Evolutionary conservation across 2,113 vertebrate species (phyloP).

Genomic region (Corydoras sp.): DNA sequence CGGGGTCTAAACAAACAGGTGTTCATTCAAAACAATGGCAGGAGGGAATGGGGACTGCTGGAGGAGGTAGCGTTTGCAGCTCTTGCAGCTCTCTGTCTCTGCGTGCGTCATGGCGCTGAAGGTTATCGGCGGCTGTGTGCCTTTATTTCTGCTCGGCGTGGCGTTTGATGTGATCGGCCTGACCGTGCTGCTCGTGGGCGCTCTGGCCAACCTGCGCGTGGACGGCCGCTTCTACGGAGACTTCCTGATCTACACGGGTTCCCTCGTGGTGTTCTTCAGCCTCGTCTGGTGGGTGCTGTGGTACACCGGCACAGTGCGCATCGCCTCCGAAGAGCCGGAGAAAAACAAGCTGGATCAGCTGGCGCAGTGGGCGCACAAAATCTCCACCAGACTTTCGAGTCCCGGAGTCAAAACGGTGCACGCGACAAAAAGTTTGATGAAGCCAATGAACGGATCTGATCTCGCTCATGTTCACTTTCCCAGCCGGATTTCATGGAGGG

Average conservation of each 20-base stretch:
- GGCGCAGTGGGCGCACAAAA: conserved; percentile 59
- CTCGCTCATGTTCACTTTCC: conserved; percentile 5
- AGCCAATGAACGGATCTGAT: conserved; percentile 29
- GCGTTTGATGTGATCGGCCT: conserved; percentile 54
- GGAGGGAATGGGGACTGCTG: too few relatives aligned
- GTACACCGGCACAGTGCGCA: conserved; percentile 63
- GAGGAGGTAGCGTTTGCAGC: too few relatives aligned
- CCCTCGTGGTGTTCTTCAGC: conserved; percentile 62
- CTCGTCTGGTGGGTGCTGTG: conserved; percentile 67
- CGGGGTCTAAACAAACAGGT: conserved; percentile 50
- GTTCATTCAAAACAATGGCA: conserved; percentile 43
- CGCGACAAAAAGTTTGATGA: conserved; percentile 23
- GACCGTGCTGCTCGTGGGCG: conserved; percentile 54
- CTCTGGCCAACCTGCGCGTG: conserved; percentile 58
- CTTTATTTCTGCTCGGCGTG: conserved; percentile 51
- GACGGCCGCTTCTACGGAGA: conserved; percentile 63
- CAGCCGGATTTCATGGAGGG: conserved; percentile 45
- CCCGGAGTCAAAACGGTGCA: conserved; percentile 46
- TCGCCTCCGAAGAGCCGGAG: conserved; percentile 32
- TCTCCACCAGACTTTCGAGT: conserved; percentile 59
- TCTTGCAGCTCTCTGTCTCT: conserved; percentile 18
- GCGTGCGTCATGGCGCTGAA: conserved; percentile 51
- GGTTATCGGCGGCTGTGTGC: conserved; percentile 53
- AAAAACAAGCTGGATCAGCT: conserved; percentile 42
- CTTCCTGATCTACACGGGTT: conserved; percentile 67